Evolutionary conservation across 2,113 vertebrate species (phyloP).

Genomic region (human): GRCh38 chr20:15999001-15999500

Average conservation of each 20-base stretch:
- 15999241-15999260: not conserved
- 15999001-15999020: not conserved
- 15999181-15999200: not conserved
- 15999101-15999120: not conserved
- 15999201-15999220: not conserved
- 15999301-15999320: not conserved
- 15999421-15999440: not conserved
- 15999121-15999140: not conserved
- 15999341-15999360: not conserved
- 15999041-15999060: not conserved
- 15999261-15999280: not conserved
- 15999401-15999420: not conserved
- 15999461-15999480: not conserved
- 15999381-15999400: not conserved
- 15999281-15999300: not conserved
- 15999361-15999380: not conserved
- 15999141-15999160: not conserved
- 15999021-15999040: not conserved
- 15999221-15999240: not conserved
- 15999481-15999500: not conserved
- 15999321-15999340: not conserved
- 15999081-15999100: not conserved
- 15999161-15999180: not conserved
- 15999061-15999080: not conserved
- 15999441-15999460: not conserved